A percentile compares a stretch with the other conserved stretches of the same genome.
Evolutionary conservation across 2,888 invertebrate genomes (phyloP).

Genomic region (Drosophila heteroneura): DNA sequence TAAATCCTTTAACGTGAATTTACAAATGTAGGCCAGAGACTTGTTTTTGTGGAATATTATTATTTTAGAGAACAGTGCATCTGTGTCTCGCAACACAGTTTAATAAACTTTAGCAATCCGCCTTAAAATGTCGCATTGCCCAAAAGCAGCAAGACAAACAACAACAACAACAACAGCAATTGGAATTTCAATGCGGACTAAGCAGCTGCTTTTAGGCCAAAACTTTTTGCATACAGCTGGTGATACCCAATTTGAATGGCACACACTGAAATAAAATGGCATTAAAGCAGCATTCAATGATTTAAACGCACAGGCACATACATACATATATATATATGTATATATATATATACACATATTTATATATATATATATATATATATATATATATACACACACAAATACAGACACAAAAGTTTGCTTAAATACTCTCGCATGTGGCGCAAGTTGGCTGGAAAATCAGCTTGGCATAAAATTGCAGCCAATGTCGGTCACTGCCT

Average conservation of each 20-base stretch:
- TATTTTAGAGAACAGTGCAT: conserved; percentile 4
- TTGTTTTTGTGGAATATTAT: neutral
- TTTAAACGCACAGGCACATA: conserved; percentile 32
- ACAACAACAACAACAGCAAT: conserved; percentile 4
- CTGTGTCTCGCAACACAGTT: neutral
- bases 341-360: neutral
- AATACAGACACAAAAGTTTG: conserved; percentile 34
- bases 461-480: conserved; percentile 65
- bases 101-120: conserved; percentile 18
- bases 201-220: conserved; percentile 21
- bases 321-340: neutral
- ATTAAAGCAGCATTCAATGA: conserved; percentile 56
- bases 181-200: conserved; percentile 37
- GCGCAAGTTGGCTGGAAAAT: conserved; percentile 58
- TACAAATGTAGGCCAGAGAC: conserved; percentile 7
- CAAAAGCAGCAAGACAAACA: neutral
- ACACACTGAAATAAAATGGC: conserved; percentile 34
- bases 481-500: conserved; percentile 59
- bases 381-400: neutral
- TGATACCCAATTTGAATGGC: conserved; percentile 23
- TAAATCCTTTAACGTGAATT: neutral
- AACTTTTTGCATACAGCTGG: conserved; percentile 45
- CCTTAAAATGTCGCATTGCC: conserved; percentile 33
- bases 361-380: no score
- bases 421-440: conserved; percentile 60